Percentiles rank a stretch among this genome's conserved stretches.
Conservation (phyloP, 2,888 invertebrate genomes). For the Malthinus flaveolus region DNA sequence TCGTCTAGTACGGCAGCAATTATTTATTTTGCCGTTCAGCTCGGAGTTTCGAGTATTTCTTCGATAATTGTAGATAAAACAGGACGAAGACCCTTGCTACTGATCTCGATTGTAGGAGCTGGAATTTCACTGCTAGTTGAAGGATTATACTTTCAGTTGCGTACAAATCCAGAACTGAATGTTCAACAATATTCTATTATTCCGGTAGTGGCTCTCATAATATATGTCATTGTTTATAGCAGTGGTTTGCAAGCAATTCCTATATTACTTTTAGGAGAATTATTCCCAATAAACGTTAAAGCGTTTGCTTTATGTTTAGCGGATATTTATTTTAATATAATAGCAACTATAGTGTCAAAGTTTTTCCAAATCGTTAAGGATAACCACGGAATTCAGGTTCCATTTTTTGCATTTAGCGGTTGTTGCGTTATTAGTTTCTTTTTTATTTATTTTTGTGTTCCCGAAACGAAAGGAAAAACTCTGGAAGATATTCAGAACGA, state of each 20-base stretch:
- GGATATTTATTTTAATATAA: conserved; percentile 55
- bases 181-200: conserved; percentile 46
- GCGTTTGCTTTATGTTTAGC: conserved; percentile 59
- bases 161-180: conserved; percentile 44
- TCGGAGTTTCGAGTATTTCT: conserved; percentile 60
- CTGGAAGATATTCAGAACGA: conserved; percentile 69
- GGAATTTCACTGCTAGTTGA: conserved; percentile 48
- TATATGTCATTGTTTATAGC: conserved; percentile 54
- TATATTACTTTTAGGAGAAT: conserved; percentile 56
- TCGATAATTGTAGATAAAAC: conserved; percentile 63
- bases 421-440: conserved; percentile 64
- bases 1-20: conserved; percentile 59
- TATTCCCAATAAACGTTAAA: conserved; percentile 58
- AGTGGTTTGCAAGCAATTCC: conserved; percentile 57
- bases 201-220: conserved; percentile 53
- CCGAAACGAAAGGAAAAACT: conserved; percentile 74
- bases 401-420: conserved; percentile 67
- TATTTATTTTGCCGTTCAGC: conserved; percentile 61
- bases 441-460: conserved; percentile 64
- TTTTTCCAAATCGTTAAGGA: conserved; percentile 58
- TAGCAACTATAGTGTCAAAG: conserved; percentile 54
- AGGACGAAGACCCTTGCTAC: conserved; percentile 64
- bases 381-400: conserved; percentile 63
- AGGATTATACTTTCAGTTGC: conserved; percentile 52
- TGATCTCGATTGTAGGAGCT: conserved; percentile 57